Evolutionary conservation across 2,888 invertebrate genomes (phyloP).

Genomic region (Dryobotodes eremita): DNA sequence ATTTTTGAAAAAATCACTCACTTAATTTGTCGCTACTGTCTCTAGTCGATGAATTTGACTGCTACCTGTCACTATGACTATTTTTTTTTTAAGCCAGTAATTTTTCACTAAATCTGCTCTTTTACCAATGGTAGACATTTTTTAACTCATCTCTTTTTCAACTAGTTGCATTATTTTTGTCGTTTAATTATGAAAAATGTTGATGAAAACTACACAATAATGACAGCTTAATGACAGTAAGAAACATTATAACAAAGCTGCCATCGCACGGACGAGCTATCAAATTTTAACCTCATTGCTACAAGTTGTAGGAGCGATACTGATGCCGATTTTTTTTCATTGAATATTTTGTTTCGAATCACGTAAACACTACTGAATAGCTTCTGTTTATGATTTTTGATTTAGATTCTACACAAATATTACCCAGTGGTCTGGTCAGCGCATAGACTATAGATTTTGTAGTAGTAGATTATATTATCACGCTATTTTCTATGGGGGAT

Average conservation of each 20-base stretch:
- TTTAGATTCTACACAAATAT: neutral
- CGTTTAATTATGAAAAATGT: too few species aligned
- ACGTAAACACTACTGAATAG: neutral
- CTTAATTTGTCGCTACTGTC: too few species aligned
- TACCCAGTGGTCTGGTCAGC: neutral
- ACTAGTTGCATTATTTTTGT: neutral
- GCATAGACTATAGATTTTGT: too few species aligned
- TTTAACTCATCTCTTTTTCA: neutral
- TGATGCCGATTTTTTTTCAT: neutral
- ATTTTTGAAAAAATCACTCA: too few species aligned
- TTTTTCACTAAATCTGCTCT: neutral
- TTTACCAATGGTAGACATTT: too few species aligned
- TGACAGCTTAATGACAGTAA: neutral
- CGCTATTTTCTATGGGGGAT: neutral
- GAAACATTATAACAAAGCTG: too few species aligned
- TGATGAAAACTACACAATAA: neutral
- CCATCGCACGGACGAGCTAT: neutral
- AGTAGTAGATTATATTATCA: too few species aligned
- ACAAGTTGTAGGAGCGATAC: neutral
- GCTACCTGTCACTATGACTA: too few species aligned
- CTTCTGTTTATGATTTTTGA: neutral
- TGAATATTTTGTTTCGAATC: neutral
- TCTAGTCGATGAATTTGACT: too few species aligned
- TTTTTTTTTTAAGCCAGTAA: too few species aligned
- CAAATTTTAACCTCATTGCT: neutral